phyloP scores from a whole-genome alignment of 2,888 invertebrate species.

The Aplocera efformata region DNA sequence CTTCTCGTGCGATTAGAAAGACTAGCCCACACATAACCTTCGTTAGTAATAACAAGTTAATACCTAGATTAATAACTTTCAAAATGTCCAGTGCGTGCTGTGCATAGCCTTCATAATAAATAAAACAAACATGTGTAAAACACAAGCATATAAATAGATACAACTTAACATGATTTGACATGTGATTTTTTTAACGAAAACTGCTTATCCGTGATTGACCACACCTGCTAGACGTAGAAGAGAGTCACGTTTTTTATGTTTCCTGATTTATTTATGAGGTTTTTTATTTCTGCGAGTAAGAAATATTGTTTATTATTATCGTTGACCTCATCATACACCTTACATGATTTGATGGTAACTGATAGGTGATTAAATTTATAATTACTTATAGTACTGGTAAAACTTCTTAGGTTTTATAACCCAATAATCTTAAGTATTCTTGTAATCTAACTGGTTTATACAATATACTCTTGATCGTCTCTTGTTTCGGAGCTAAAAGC shows the following conservation, averaged over 20 bases:
- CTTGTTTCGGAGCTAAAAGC: no score
- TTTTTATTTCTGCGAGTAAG: constrained; percentile 5
- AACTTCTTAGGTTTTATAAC: no score
- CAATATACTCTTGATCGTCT: no score
- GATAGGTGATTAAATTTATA: no score
- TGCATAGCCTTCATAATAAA: constrained; percentile 43
- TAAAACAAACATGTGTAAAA: constrained; percentile 41
- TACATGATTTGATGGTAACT: constrained; percentile 31
- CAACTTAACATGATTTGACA: no score
- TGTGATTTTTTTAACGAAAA: constrained; percentile 36
- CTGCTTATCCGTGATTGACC: constrained; percentile 42
- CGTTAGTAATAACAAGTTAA: constrained; percentile 13
- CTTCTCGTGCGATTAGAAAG: constrained; percentile 26
- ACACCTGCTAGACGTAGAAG: constrained; percentile 48
- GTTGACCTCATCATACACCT: no score
- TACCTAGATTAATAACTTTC: constrained; percentile 32
- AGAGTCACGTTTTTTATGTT: constrained; percentile 40
- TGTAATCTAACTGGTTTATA: no score
- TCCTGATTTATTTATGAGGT: constrained; percentile 36
- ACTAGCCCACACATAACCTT: constrained; percentile 41
- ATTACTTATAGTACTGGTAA: no score
- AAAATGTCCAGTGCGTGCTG: constrained; percentile 40
- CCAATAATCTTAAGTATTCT: no score
- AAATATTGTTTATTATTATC: constrained; percentile 26
- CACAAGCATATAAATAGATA: constrained; percentile 42